Evolutionary conservation across 2,888 invertebrate species (phyloP), one percentile per base, ranked within the genome.

Genomic region (Drosophila histrio): DNA sequence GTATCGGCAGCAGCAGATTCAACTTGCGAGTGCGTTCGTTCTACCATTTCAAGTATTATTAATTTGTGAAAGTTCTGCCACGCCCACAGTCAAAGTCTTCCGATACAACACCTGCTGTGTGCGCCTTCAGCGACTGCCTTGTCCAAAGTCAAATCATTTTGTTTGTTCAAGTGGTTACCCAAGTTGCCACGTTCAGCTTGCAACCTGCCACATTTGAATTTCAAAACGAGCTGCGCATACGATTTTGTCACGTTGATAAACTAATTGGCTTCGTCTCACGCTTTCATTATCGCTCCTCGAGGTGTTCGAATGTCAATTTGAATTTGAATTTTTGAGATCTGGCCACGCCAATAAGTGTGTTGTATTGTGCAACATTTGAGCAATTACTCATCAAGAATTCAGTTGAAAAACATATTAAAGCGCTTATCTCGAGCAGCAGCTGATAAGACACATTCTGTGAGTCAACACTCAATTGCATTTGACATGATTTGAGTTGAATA

Each of bases 21-120:
- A 43, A 38, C 26, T 50, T 50, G 47, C 44, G 22, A 36, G 57
- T 57, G 50, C 32, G 46, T 70, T 70, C 32, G 46, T 70, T 70
- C 76, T 67, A 56, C 61, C 60, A 66, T 44, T 54, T 80, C 65
- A 63, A 75, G 81, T 79, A 50, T 72, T 88, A 84, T 88, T 83
- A 88, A 86, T 88, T 88, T 84, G 88, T 79, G 83, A 84, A 84
- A 88, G 83, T 86, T 88, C 75, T 65, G 88, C 60, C 83, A 76
- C 79, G 88, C 73, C 85, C 57, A 66, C 56, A 21, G 32, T 38
- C 41, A 7, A 13, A n/a, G n/a, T n/a, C n/a, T n/a, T n/a, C n/a
- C n/a, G n/a, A n/a, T n/a, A 41, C 32, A 50, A 63, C 82, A 81
- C 86, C 87, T 85, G 78, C 81, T 70, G 44, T 63, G 52, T 47